Evolutionary conservation across 2,113 vertebrate species (phyloP).

Genomic region (Antennarius striatus): DNA sequence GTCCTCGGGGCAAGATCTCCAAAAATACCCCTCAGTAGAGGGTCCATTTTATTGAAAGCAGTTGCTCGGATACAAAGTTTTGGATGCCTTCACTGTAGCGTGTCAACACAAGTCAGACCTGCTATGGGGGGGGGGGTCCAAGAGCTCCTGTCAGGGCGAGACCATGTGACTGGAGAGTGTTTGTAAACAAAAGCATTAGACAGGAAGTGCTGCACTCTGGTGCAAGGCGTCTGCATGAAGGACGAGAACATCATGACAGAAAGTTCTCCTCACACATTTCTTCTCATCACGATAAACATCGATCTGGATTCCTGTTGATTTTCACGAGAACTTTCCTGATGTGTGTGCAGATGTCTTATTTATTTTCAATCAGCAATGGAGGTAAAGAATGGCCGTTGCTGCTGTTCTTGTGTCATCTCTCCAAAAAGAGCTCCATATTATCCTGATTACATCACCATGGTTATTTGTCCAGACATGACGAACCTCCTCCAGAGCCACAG

Average conservation of each 20-base stretch:
- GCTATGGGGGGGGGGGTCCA: slow-evolving; percentile 49
- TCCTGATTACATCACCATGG: too few relatives aligned
- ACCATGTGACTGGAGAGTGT: slow-evolving; percentile 65
- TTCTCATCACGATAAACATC: too few relatives aligned
- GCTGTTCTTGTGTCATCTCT: too few relatives aligned
- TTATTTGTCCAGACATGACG: background rate
- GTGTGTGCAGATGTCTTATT: too few relatives aligned
- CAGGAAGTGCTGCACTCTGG: slow-evolving; percentile 1
- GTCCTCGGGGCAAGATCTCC: slow-evolving; percentile 37
- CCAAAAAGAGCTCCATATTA: too few relatives aligned
- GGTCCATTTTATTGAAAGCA: slow-evolving; percentile 35
- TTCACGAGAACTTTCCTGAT: too few relatives aligned
- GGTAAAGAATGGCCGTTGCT: too few relatives aligned
- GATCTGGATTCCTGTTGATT: too few relatives aligned
- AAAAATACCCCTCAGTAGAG: slow-evolving; percentile 35
- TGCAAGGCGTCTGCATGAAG: background rate
- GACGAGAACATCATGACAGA: background rate
- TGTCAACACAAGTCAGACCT: too few relatives aligned
- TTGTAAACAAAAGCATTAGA: slow-evolving; percentile 64
- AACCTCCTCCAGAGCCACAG: background rate
- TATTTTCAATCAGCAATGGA: too few relatives aligned
- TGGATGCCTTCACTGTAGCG: background rate
- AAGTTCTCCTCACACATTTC: too few relatives aligned
- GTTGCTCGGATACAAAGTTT: too few relatives aligned
- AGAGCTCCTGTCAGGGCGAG: slow-evolving; percentile 44